These are phyloP conservation scores for Lathronympha strigana DNA, from an alignment of 2,888 invertebrate species.

Conservation along the genomic window DNA sequence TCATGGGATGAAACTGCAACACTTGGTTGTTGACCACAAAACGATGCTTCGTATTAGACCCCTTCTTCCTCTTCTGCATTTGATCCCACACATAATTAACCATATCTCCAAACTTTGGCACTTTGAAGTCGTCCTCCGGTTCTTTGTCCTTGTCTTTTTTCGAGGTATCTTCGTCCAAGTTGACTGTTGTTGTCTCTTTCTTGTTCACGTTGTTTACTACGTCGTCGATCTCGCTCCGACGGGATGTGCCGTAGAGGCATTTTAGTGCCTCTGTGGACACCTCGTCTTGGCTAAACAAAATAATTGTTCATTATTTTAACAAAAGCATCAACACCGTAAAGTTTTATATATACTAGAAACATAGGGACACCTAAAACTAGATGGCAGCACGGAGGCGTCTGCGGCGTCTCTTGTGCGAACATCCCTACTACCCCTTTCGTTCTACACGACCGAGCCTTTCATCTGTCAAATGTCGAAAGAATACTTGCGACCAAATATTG, in stretches of 20 bases:
- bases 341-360: no score
- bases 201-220: constrained; percentile 75
- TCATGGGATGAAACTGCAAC: constrained; percentile 88
- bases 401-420: no score
- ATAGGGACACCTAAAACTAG: no score
- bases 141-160: constrained; percentile 71
- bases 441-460: no score
- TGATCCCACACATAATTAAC: constrained; percentile 88
- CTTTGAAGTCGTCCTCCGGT: constrained; percentile 68
- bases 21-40: constrained; percentile 87
- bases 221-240: constrained; percentile 77
- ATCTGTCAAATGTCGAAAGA: no score
- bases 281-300: constrained; percentile 87
- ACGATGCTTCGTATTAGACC: constrained; percentile 82
- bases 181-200: constrained; percentile 67
- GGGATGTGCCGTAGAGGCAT: constrained; percentile 88
- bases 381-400: no score
- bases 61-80: constrained; percentile 85
- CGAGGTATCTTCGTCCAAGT: constrained; percentile 65
- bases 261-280: constrained; percentile 89
- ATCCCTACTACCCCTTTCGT: no score
- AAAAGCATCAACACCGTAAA: no score
- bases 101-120: constrained; percentile 90
- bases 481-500: no score
- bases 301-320: no score